Conservation (phyloP, 2,888 invertebrate species). For the Noctua fimbriata region DNA sequence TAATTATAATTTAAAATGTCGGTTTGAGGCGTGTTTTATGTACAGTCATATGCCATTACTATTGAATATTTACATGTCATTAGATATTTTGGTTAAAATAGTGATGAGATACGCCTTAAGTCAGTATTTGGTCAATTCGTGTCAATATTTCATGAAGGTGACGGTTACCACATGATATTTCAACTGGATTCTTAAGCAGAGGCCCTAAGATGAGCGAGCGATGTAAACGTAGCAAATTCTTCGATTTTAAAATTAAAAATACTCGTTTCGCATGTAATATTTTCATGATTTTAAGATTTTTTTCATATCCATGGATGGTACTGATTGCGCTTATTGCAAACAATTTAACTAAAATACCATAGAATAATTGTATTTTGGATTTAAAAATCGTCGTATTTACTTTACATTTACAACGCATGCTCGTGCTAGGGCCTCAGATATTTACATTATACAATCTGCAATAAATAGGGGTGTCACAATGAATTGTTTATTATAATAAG, state of each 20-base stretch:
- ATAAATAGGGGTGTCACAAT: conserved; percentile 46
- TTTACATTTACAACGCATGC: too few relatives aligned
- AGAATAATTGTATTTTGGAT: too few relatives aligned
- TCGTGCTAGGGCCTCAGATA: not conserved
- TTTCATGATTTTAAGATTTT: too few relatives aligned
- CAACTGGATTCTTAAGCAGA: not conserved
- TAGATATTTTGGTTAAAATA: conserved; percentile 25
- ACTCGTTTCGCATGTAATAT: too few relatives aligned
- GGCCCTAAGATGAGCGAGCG: too few relatives aligned
- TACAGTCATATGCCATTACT: conserved; percentile 23
- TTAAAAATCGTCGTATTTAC: too few relatives aligned
- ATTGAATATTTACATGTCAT: conserved; percentile 42
- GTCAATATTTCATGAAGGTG: not conserved
- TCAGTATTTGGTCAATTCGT: conserved; percentile 1
- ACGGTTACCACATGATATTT: not conserved
- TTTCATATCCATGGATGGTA: too few relatives aligned
- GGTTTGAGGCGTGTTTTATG: conserved; percentile 23
- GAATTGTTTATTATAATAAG: conserved; percentile 59
- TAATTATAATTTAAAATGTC: conserved; percentile 46
- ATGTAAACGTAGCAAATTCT: too few relatives aligned
- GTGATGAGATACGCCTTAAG: not conserved
- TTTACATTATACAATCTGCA: conserved; percentile 1
- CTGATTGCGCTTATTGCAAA: too few relatives aligned
- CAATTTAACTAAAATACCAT: too few relatives aligned
- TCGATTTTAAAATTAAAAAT: too few relatives aligned